Evolutionary conservation across 2,113 vertebrate genomes (phyloP), one percentile per base, ranked within the genome.

Genomic region (Neodontobutis hainanensis): DNA sequence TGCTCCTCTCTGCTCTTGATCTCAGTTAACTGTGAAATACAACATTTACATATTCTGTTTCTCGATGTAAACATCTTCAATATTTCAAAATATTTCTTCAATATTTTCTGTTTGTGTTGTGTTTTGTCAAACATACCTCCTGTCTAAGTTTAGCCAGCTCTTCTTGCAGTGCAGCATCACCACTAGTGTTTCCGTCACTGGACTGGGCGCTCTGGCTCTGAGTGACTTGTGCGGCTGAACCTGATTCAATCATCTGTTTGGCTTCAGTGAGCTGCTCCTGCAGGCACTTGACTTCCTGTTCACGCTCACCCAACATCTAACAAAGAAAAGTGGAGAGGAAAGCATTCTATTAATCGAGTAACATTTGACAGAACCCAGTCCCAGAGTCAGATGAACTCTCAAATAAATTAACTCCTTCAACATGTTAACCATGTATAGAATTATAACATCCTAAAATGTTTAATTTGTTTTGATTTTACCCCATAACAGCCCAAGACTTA

Each of bases 81-180:
- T 19, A 8, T 19, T 11, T 51, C 14, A 47, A 12, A 8, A 8
- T 27, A 32, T 27, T 51, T 9, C 19, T 15, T 27, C 3, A 19
- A 8, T 43, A 6, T 8, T 43, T 43, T 43, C 7, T 43, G 6
- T 11, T 11, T 19, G 5, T 19, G 14, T 16, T 43, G 6, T 9
- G 32, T 16, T 3, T 43, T 47, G 1, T 11, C 5, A 1, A 32
- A 8, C 38, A 32, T 65, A 91, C 89, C 89, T 99, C 96, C 83
- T 97, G 95, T 76, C 88, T 92, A 69, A 97, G 92, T 65, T 91
- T 93, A 4, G 90, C n/a, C 16, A 98, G 76, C 71, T 99, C 97
- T 11, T 93, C 88, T 5, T 96, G 94, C 11, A 92, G 82, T 43
- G 87, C 69, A 52, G 61, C 9, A 0, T 89, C 82, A 51, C 92